Percentiles rank a stretch among this genome's conserved stretches.
Conservation (phyloP, 2,113 vertebrate species). For the Propithecus coquereli region DNA sequence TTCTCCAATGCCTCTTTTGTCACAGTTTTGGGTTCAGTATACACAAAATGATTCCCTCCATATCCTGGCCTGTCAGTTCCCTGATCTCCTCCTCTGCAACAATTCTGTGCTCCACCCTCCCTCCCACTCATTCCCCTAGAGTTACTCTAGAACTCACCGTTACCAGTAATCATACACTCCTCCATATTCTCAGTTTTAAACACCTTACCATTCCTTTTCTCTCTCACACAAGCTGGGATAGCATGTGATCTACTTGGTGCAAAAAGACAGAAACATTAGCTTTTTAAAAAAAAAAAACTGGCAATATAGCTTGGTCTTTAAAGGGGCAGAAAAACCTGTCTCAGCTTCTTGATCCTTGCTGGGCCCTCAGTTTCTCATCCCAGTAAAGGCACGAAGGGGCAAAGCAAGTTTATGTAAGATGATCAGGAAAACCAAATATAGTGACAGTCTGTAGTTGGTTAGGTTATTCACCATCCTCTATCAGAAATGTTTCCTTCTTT, state of each 20-base stretch:
- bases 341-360: not conserved
- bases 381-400: not conserved
- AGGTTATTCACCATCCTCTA: not conserved
- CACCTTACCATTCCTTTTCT: not conserved
- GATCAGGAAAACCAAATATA: not conserved
- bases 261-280: not conserved
- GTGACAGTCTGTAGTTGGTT: not conserved
- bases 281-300: not conserved
- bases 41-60: not conserved
- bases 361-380: not conserved
- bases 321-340: not conserved
- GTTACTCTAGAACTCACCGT: not conserved
- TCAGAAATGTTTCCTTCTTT: not conserved
- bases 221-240: not conserved
- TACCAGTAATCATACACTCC: not conserved
- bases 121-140: not conserved
- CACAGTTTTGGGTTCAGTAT: not conserved
- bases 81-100: not conserved
- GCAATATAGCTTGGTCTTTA: not conserved
- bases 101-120: not conserved
- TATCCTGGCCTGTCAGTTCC: not conserved
- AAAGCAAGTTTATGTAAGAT: not conserved
- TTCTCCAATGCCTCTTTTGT: not conserved
- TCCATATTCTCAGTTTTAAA: not conserved
- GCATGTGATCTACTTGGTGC: not conserved